phyloP scores from a whole-genome alignment of 2,888 invertebrate genomes.

The Ceratothoa steindachneri region DNA sequence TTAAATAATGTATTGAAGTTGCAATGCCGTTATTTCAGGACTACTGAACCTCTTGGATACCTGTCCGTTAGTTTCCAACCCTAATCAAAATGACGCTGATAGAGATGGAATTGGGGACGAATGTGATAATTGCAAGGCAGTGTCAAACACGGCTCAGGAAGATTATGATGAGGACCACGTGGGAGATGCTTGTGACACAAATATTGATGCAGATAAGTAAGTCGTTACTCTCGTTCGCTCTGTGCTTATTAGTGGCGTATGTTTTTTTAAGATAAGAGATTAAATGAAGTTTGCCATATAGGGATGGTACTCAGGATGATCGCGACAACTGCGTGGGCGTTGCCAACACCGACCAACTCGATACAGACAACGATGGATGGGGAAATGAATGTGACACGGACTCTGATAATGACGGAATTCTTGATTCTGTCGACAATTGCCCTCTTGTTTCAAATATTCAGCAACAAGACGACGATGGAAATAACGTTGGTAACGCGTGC shows the following conservation, averaged over 20 bases:
- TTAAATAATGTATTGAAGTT: no score
- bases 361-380: slow-evolving; percentile 73
- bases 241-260: neutral
- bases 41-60: slow-evolving; percentile 69
- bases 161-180: slow-evolving; percentile 64
- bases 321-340: slow-evolving; percentile 82
- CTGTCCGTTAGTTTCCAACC: slow-evolving; percentile 68
- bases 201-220: slow-evolving; percentile 73
- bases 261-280: no score
- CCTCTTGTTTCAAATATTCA: slow-evolving; percentile 68
- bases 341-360: slow-evolving; percentile 81
- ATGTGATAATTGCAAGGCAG: slow-evolving; percentile 66
- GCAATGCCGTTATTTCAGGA: no score
- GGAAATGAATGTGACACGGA: slow-evolving; percentile 59
- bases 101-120: slow-evolving; percentile 79
- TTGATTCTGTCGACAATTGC: slow-evolving; percentile 75
- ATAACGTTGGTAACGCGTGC: slow-evolving; percentile 77
- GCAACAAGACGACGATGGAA: slow-evolving; percentile 69
- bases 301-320: slow-evolving; percentile 78
- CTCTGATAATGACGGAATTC: slow-evolving; percentile 59
- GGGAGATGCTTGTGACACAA: slow-evolving; percentile 86
- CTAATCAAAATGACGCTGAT: slow-evolving; percentile 79
- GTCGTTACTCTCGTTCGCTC: no score
- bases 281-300: no score
- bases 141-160: slow-evolving; percentile 57